Evolutionary conservation across 1,140 invertebrate species (phyloP), one percentile per base, ranked within the genome.

Genomic region (Drosophila azteca): DNA sequence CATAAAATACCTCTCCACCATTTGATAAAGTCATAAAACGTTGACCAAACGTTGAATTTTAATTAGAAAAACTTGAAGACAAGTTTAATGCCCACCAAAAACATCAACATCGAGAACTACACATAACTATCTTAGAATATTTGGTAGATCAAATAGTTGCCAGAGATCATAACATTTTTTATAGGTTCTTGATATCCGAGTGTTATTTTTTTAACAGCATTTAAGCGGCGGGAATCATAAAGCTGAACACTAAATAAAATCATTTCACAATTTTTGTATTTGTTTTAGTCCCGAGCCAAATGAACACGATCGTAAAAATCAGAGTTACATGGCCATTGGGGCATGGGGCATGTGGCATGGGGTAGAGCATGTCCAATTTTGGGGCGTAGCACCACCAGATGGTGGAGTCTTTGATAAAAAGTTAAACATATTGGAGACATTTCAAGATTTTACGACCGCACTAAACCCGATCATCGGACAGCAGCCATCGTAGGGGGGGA

Each of bases 261-360:
- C 60, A 77, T 73, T 49, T 77, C 67, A 69, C 39, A 71, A 84
- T 35, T 46, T 72, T 64, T 11, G 35, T 35, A 26, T 50, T 55
- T 51, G 26, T 22, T 45, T 43, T 17, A 39, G 54, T 48, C 39
- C 46, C 58, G 31, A 9, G 29, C 20, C 53, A 60, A 85, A 81
- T 87, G 63, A 87, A 85, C 82, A 77, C 55, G 81, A 59, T 81
- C 81, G 59, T 85, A 75, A 85, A 85, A 64, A 77, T 67, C 72
- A 62, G 35, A 29, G 64, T 64, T 65, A 58, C 54, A 50, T 31
- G 53, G n/a, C 7, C 54, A 45, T 24, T 24, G 24, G 3, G 24
- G 24, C 24, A 17, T 26, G 31, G n/a, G 24, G 50, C 57, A 64
- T 41, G 31, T 2, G 31, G 39, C 54, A 29, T 44, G 35, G 9